Base-by-base conservation (phyloP, 2,113 vertebrate species). In the Rissa tridactyla region DNA sequence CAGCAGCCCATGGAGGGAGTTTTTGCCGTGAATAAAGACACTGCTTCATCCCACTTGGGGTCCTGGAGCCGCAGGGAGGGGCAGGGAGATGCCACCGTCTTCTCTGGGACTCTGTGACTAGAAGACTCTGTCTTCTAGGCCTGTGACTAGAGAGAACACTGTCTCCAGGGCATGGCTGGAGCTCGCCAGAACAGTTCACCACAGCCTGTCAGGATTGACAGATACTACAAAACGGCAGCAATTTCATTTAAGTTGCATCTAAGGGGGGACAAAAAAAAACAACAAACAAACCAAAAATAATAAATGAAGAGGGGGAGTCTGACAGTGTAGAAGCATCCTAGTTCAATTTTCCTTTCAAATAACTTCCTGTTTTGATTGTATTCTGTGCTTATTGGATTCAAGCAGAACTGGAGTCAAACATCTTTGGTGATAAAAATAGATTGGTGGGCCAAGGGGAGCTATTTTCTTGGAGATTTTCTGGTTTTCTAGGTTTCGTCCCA, bases 341-440 rank as follows among this genome's bases (percentile, higher is more conserved):
- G 14, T 81, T 84, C 64, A 60, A 65, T 95, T 92, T 96, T 84
- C 60, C 64, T 92, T 88, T 72, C 80, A 86, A 54, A 86, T 68
- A 3, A 30, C 52, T 62, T 88, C 23, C 47, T 68, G 5, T 72
- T 86, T 91, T 49, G 42, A 27, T 57, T 32, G 29, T 42, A 30
- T 83, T 90, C 80, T 57, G 9, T 88, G 52, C 72, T 94, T 91
- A 86, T 23, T 92, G 70, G 75, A 55, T 92, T 90, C 86, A 65
- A 26, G n/a, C 70, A 88, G 79, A 78, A 40, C 57, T 47, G 51
- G 70, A 92, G 65, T 82, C 86, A 73, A 46, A 81, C 44, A 78
- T 69, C 40, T 60, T 46, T 18, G 6, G 40, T 69, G 78, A 70
- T 73, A 40, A 86, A 11, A 69, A 66, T 13, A 78, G 76, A 61